phyloP scores from a whole-genome alignment of 2,113 vertebrate genomes.

The Halichoerus grypus region DNA sequence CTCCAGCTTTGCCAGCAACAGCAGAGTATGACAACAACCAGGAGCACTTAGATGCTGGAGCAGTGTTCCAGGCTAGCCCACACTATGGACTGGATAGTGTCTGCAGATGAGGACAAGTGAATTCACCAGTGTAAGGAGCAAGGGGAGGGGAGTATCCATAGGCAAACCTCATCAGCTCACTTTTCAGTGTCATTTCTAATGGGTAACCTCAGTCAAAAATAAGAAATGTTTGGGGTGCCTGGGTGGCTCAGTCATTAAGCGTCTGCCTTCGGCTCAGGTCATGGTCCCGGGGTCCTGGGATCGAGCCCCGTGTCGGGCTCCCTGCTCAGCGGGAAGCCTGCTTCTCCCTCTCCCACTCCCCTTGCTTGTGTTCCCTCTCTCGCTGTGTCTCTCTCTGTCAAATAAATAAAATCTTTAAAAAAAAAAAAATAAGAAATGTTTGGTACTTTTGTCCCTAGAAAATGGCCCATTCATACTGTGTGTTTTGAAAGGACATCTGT shows the following conservation, averaged over 20 bases:
- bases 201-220: background rate
- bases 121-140: too few relatives aligned
- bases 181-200: background rate
- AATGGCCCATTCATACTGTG: background rate
- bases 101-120: background rate
- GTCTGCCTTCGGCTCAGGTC: too few relatives aligned
- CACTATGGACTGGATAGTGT: background rate
- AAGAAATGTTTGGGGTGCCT: background rate
- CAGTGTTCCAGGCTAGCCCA: background rate
- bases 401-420: too few relatives aligned
- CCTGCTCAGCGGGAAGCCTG: too few relatives aligned
- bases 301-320: too few relatives aligned
- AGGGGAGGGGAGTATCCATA: accelerated
- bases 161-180: background rate
- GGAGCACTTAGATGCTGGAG: background rate
- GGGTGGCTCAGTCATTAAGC: too few relatives aligned
- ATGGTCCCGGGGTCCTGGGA: too few relatives aligned
- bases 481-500: background rate
- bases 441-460: background rate
- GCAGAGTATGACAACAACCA: background rate
- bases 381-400: too few relatives aligned
- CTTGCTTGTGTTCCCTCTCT: too few relatives aligned
- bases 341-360: too few relatives aligned
- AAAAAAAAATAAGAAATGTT: background rate
- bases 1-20: background rate